Percentiles rank a stretch among this genome's conserved stretches.
Conservation (phyloP, 2,797 vertebrate species). For the Bradypodion ventrale region DNA sequence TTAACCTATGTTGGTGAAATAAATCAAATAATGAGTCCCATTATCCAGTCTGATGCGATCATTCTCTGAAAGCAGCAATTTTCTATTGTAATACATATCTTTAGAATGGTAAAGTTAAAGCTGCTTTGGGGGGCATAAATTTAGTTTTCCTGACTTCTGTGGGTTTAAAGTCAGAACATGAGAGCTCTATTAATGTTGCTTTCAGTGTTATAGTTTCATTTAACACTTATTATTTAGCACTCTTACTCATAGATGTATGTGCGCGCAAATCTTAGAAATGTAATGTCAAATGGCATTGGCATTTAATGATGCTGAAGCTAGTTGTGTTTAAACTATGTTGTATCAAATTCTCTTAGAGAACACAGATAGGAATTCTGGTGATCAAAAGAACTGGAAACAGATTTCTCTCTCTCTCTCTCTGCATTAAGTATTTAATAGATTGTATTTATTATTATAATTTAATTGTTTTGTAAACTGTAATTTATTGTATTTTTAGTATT, state of each 20-base stretch:
- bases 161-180: constrained; percentile 33
- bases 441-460: no score
- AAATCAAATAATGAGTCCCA: constrained; percentile 42
- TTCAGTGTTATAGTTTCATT: constrained; percentile 40
- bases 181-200: not conserved
- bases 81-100: constrained; percentile 40
- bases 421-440: no score
- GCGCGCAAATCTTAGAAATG: constrained; percentile 10
- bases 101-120: constrained; percentile 41
- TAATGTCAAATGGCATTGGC: constrained; percentile 2
- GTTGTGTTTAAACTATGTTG: not conserved
- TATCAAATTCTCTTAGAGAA: not conserved
- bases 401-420: no score
- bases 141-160: constrained; percentile 17
- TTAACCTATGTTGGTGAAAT: constrained; percentile 37
- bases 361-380: not conserved
- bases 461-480: no score
- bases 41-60: constrained; percentile 25
- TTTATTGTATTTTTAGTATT: no score
- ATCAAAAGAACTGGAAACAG: not conserved
- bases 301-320: constrained; percentile 18
- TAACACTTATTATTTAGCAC: constrained; percentile 30
- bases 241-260: constrained; percentile 7
- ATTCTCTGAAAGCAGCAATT: constrained; percentile 37
- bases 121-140: constrained; percentile 18